Conservation (phyloP, 2,797 vertebrate species). For the Gallinago nigripennis region DNA sequence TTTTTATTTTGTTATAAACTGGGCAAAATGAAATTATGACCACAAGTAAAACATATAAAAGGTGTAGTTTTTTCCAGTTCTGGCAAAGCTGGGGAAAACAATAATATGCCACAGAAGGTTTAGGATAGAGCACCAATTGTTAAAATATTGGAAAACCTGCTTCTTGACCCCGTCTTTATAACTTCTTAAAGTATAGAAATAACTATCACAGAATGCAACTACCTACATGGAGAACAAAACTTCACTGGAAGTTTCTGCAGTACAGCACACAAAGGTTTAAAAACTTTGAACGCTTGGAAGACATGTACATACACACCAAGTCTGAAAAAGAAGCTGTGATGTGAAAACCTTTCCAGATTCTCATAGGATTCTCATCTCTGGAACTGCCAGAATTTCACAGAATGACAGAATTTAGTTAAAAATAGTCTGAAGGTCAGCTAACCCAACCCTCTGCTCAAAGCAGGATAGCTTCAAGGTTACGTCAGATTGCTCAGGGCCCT, state of each 20-base stretch:
- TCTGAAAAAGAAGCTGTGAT: not conserved
- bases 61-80: not conserved
- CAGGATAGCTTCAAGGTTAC: not conserved
- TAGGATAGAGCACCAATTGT: not conserved
- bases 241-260: not conserved
- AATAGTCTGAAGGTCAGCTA: not conserved
- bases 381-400: not conserved
- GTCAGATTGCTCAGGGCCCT: not conserved
- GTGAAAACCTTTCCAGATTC: not conserved
- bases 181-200: not conserved
- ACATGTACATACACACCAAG: rapidly evolving
- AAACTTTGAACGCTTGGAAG: not conserved
- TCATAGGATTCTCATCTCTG: not conserved
- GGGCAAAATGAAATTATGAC: not conserved
- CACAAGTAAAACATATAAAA: not conserved
- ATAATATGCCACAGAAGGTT: not conserved
- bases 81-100: not conserved
- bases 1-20: not conserved
- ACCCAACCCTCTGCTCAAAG: not conserved
- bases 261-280: not conserved
- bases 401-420: not conserved
- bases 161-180: not conserved
- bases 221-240: not conserved
- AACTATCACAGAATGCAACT: not conserved
- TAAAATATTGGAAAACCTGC: not conserved